These are phyloP conservation scores for Calonectris borealis DNA, from an alignment of 2,113 vertebrate species.

Conservation along the genomic window DNA sequence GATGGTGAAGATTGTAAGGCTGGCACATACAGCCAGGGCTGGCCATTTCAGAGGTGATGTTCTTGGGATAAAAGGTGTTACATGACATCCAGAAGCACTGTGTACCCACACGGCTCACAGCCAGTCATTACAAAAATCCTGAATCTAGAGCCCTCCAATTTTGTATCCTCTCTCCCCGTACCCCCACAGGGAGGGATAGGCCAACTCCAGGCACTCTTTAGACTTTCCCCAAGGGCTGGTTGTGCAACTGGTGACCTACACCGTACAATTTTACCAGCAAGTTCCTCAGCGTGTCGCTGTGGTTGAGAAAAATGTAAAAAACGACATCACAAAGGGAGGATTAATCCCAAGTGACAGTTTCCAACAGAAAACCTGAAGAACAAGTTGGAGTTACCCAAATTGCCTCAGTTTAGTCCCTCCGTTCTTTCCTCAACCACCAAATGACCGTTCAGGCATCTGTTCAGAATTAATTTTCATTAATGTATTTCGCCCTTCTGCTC, in stretches of 20 bases:
- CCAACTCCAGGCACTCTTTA: background rate
- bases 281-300: background rate
- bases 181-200: background rate
- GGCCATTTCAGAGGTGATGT: background rate
- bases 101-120: background rate
- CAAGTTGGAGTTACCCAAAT: background rate
- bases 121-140: background rate
- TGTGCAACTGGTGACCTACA: background rate
- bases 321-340: background rate
- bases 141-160: background rate
- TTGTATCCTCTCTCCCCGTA: background rate
- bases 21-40: background rate
- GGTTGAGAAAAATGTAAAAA: background rate
- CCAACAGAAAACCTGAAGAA: background rate
- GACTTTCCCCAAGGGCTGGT: background rate
- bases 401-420: background rate
- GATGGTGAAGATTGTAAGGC: background rate
- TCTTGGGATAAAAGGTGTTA: background rate
- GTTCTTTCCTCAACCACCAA: background rate
- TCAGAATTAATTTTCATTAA: conserved; percentile 6
- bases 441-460: background rate
- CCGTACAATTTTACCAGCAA: background rate
- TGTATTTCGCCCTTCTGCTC: background rate
- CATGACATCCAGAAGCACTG: background rate
- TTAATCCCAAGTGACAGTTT: background rate